These are phyloP conservation scores for Melipona quadrifasciata DNA, from an alignment of 1,140 invertebrate species.

Conservation along the genomic window DNA sequence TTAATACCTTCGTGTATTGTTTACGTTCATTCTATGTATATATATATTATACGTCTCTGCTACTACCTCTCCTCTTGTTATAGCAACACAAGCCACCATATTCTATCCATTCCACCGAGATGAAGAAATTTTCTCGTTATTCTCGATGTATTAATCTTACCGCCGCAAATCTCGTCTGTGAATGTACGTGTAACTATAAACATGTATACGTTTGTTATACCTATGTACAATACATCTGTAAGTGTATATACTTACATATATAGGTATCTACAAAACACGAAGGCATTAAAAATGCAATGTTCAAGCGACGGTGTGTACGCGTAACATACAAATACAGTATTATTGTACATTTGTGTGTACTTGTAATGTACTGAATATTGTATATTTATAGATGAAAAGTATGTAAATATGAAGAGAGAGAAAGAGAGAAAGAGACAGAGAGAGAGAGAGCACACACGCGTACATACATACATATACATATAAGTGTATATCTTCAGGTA, in stretches of 20 bases:
- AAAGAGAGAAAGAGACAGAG: background rate
- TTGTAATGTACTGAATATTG: background rate
- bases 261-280: too few species aligned
- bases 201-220: background rate
- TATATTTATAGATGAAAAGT: background rate
- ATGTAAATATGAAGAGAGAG: background rate
- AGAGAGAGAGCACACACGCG: background rate
- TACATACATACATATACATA: background rate
- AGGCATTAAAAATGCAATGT: background rate
- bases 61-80: background rate
- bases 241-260: background rate
- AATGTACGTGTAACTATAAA: background rate
- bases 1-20: background rate
- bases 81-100: background rate
- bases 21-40: background rate
- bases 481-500: slow-evolving; percentile 41
- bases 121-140: slow-evolving; percentile 30
- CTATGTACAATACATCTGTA: background rate
- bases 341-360: background rate
- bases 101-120: background rate
- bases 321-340: background rate
- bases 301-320: background rate
- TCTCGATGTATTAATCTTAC: slow-evolving; percentile 24
- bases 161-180: background rate
- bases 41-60: background rate